A percentile compares a stretch with the other conserved stretches of the same genome.
Evolutionary conservation across 2,113 vertebrate genomes (phyloP).

Genomic region (Tragelaphus imberbis): DNA sequence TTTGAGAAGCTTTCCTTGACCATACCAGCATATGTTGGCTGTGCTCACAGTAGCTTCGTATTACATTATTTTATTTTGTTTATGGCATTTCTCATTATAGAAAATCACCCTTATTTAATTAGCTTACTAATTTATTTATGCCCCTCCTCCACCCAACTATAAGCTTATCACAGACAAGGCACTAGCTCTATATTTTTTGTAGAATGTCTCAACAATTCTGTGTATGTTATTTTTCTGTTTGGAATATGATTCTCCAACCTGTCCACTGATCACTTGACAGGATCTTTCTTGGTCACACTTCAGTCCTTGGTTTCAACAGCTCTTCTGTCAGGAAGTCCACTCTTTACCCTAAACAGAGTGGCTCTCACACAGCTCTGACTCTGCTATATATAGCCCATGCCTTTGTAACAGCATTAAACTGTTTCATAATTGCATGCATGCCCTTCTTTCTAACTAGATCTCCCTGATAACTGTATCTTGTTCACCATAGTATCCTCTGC

Average conservation of each 20-base stretch:
- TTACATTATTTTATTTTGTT: background rate
- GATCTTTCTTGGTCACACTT: background rate
- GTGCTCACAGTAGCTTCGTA: background rate
- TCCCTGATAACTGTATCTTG: background rate
- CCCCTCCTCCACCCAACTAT: background rate
- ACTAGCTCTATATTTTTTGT: background rate
- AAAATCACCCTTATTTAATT: background rate
- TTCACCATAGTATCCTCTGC: background rate
- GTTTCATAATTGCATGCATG: background rate
- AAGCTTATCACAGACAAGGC: background rate
- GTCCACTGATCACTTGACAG: background rate
- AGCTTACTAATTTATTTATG: background rate
- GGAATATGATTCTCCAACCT: background rate
- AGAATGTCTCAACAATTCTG: background rate
- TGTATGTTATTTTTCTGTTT: background rate
- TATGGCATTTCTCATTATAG: background rate
- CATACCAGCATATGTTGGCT: background rate
- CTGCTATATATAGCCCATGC: background rate
- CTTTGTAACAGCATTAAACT: background rate
- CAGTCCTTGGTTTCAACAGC: background rate
- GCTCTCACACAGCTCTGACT: background rate
- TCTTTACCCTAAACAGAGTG: background rate
- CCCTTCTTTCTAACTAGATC: background rate
- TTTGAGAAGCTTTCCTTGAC: background rate
- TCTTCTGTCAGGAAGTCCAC: background rate